Evolutionary conservation across 2,888 invertebrate species (phyloP).

Genomic region (Minunthozetes semirufus): DNA sequence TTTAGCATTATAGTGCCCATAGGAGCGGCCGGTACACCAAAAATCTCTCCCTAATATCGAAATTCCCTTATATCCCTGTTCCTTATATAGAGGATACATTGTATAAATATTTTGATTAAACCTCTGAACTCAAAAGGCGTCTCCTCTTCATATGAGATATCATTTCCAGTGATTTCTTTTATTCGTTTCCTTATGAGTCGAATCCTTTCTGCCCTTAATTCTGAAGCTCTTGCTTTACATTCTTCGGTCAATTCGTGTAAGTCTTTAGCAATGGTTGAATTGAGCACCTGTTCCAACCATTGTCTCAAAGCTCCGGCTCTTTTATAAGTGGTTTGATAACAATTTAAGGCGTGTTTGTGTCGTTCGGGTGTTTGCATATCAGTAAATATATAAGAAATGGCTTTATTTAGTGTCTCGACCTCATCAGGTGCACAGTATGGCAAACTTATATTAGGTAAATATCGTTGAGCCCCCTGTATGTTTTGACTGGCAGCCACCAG

Average conservation of each 20-base stretch:
- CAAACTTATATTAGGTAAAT: conserved; percentile 52
- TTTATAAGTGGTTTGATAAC: conserved; percentile 50
- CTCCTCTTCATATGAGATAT: conserved; percentile 45
- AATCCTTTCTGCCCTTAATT: conserved; percentile 51
- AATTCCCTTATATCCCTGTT: no score
- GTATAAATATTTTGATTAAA: not conserved
- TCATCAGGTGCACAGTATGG: conserved; percentile 54
- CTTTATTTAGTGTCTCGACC: conserved; percentile 49
- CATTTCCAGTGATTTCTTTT: conserved; percentile 42
- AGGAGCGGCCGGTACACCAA: no score
- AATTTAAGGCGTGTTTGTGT: conserved; percentile 49
- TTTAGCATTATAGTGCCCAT: no score
- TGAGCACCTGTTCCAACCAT: conserved; percentile 55
- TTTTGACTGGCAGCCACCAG: conserved; percentile 53
- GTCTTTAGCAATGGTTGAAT: conserved; percentile 52
- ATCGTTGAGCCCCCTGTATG: conserved; percentile 51
- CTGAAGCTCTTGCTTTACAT: conserved; percentile 48
- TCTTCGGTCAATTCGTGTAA: conserved; percentile 49
- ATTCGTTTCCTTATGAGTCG: conserved; percentile 47
- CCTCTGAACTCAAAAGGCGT: conserved; percentile 30
- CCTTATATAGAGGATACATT: no score
- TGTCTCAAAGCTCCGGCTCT: conserved; percentile 52
- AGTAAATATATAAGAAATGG: conserved; percentile 50
- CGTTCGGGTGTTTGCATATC: conserved; percentile 50
- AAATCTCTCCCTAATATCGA: no score